These are phyloP conservation scores for Polydrusus pterygomalis DNA, from an alignment of 2,888 invertebrate genomes.

Conservation along the genomic window DNA sequence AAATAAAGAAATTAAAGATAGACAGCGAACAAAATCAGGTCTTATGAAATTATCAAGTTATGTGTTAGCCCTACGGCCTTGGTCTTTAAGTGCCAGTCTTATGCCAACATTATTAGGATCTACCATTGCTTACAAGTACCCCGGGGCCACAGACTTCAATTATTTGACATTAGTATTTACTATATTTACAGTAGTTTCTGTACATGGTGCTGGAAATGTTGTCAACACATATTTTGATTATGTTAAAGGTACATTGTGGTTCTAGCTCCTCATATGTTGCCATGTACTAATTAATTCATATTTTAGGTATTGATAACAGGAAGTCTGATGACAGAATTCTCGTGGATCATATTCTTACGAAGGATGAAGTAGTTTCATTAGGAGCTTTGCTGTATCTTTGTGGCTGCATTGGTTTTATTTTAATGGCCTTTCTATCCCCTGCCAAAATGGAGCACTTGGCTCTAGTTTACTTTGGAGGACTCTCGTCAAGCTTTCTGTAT, in stretches of 20 bases:
- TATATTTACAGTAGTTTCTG: conserved; percentile 89
- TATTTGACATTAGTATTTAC: conserved; percentile 87
- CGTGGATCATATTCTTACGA: conserved; percentile 92
- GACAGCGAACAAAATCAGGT: conserved; percentile 69
- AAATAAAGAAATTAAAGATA: conserved; percentile 25
- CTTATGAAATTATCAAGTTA: conserved; percentile 93
- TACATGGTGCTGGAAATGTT: conserved; percentile 97
- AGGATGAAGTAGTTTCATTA: conserved; percentile 85
- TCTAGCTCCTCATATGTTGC: background rate
- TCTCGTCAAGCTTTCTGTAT: conserved; percentile 96
- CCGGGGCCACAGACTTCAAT: conserved; percentile 85
- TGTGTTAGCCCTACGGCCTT: conserved; percentile 91
- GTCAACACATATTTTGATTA: conserved; percentile 98
- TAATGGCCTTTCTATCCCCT: conserved; percentile 79
- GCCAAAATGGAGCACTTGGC: conserved; percentile 97
- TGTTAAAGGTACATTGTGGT: conserved; percentile 79
- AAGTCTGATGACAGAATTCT: conserved; percentile 95
- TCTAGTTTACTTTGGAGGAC: conserved; percentile 94
- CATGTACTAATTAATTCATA: conserved; percentile 17
- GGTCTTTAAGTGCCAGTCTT: conserved; percentile 94
- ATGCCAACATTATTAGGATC: conserved; percentile 94
- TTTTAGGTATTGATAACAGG: conserved; percentile 83
- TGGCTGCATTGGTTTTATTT: conserved; percentile 79
- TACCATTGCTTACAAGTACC: conserved; percentile 89
- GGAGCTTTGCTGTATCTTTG: conserved; percentile 91